Conservation (phyloP, 1,140 invertebrate genomes). For the Trichogramma pretiosum region DNA sequence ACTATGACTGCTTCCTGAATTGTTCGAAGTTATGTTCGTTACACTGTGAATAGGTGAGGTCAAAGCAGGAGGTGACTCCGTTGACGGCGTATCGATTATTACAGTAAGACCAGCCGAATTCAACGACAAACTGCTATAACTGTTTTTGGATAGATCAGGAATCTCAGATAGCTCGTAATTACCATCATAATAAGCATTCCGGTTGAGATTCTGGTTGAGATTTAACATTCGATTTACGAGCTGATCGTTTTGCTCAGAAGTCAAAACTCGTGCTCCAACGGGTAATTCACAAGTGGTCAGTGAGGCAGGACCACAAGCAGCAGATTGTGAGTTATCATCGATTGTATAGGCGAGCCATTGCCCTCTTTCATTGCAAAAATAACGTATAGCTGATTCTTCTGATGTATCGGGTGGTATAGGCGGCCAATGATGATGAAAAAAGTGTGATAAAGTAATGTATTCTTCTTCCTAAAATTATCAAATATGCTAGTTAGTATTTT, state of each 20-base stretch:
- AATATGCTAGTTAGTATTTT: too few relatives aligned
- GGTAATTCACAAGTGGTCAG: slow-evolving; percentile 23
- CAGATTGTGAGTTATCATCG: slow-evolving; percentile 62
- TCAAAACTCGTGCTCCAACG: neutral
- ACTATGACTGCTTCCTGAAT: neutral
- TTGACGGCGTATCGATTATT: slow-evolving; percentile 50
- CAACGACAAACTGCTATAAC: slow-evolving; percentile 48
- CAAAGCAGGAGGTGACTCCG: slow-evolving; percentile 32
- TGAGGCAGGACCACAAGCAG: slow-evolving; percentile 43
- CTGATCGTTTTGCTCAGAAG: slow-evolving; percentile 39
- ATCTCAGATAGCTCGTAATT: slow-evolving; percentile 40
- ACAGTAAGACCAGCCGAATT: slow-evolving; percentile 52
- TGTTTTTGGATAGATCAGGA: slow-evolving; percentile 45
- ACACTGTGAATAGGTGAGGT: slow-evolving; percentile 7
- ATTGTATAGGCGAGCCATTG: slow-evolving; percentile 78
- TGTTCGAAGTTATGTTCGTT: neutral
- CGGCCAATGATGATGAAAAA: slow-evolving; percentile 52
- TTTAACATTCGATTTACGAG: too few relatives aligned
- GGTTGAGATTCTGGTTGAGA: slow-evolving; percentile 39
- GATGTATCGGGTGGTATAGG: slow-evolving; percentile 80
- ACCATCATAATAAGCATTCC: slow-evolving; percentile 28
- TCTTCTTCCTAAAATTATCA: slow-evolving; percentile 24
- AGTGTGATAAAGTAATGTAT: slow-evolving; percentile 27
- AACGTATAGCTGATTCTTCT: slow-evolving; percentile 81
- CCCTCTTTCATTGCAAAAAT: slow-evolving; percentile 64